Percentiles rank a stretch among this genome's conserved stretches.
These are phyloP conservation scores for Belonocnema kinseyi DNA, from an alignment of 1,140 invertebrate species.

Conservation along the genomic window DNA sequence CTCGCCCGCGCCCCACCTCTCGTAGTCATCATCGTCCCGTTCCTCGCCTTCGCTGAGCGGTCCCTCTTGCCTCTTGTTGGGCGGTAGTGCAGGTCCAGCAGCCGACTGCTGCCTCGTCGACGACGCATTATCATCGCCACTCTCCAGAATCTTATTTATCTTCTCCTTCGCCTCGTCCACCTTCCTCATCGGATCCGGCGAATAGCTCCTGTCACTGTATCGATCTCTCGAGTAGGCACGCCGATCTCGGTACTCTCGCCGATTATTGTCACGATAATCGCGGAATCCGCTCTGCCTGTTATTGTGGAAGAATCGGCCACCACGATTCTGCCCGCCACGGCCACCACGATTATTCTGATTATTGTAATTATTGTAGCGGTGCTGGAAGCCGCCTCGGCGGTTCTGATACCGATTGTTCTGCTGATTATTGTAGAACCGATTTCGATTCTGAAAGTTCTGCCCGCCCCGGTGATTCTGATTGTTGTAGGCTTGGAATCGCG, in stretches of 20 bases:
- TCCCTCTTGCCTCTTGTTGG: conserved; percentile 77
- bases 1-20: conserved; percentile 67
- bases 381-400: conserved; percentile 51
- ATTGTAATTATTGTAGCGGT: conserved; percentile 27
- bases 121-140: conserved; percentile 68
- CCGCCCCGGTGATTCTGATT: conserved; percentile 71
- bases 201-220: conserved; percentile 78
- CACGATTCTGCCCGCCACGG: conserved; percentile 57
- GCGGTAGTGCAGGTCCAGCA: conserved; percentile 41
- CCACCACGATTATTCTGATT: conserved; percentile 37
- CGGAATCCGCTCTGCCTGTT: conserved; percentile 79
- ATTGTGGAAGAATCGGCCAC: conserved; percentile 77
- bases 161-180: conserved; percentile 79
- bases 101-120: conserved; percentile 34
- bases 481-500: conserved; percentile 80
- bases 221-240: conserved; percentile 71
- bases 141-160: conserved; percentile 79
- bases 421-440: conserved; percentile 71
- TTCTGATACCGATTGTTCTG: conserved; percentile 67
- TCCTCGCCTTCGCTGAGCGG: conserved; percentile 84
- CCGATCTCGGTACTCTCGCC: conserved; percentile 79
- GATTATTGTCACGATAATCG: conserved; percentile 78
- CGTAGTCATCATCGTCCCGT: conserved; percentile 80
- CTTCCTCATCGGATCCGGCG: conserved; percentile 78
- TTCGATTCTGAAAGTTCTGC: conserved; percentile 69